Base-by-base conservation (phyloP, 2,113 vertebrate genomes). In the Nyctereutes procyonoides region DNA sequence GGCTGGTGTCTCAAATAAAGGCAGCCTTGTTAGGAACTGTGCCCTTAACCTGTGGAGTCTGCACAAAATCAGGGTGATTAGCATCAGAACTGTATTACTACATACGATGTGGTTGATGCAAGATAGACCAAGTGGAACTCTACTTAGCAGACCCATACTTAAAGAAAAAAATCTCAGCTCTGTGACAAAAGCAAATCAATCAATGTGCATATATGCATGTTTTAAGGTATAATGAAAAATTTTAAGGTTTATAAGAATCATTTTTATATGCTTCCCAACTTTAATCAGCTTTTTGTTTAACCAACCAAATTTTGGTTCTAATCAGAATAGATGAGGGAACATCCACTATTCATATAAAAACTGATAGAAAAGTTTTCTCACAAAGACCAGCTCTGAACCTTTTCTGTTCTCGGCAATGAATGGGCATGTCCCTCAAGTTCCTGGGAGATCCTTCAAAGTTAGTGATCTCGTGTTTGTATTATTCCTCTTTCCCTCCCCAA, bases 231-330 rank as follows among this genome's bases (percentile, higher is more conserved):
- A 69, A 48, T 85, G 11, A 86, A 51, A 51, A 48, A 63, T 35
- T 56, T 85, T 84, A 79, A 62, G 35, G 43, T 87, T 48, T 84
- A 24, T 73, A 63, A 80, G 53, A 79, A 84, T 30, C 32, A 95
- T n/a, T 56, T 92, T 88, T 76, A 90, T 69, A 74, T 60, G 38
- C 60, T 87, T 95, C 28, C 55, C 56, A 81, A 74, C 60, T 96
- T 94, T 69, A 92, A 79, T 9, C 73, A 69, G 69, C 15, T 93
- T 92, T 76, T 69, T 69, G 48, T 84, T 88, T 76, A 97, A 77
- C 38, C 30, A 20, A 74, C 7, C 16, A 84, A 51, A 88, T 62
- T 91, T 83, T 88, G 7, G 26, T 82, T 93, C 35, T 87, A 55
- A 77, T 55, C 58, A 82, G 67, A 82, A 55, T 82, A 93, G 80